phyloP scores from a whole-genome alignment of 2,888 invertebrate genomes.

The Sisyra terminalis region DNA sequence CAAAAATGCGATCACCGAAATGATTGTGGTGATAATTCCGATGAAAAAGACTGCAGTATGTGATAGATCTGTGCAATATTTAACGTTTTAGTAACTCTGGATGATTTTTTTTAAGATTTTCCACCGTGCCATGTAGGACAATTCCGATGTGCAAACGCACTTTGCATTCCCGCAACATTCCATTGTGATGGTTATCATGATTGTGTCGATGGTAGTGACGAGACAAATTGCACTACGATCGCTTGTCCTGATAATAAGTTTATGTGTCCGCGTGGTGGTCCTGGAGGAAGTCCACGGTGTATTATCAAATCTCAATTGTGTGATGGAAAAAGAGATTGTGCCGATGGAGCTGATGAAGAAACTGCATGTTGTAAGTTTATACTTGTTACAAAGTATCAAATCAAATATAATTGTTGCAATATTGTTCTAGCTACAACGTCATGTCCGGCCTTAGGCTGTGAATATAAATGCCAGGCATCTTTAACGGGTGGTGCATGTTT shows the following conservation, averaged over 20 bases:
- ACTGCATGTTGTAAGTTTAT: conserved; percentile 67
- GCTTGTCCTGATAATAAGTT: conserved; percentile 84
- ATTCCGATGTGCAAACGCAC: conserved; percentile 81
- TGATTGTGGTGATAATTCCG: conserved; percentile 82
- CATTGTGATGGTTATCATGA: conserved; percentile 79
- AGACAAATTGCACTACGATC: conserved; percentile 71
- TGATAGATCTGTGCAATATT: conserved; percentile 16
- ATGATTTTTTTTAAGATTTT: conserved; percentile 44
- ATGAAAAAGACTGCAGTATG: conserved; percentile 80
- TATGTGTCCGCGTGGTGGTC: conserved; percentile 64
- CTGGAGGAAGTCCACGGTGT: conserved; percentile 63
- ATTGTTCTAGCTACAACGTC: conserved; percentile 49
- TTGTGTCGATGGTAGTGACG: conserved; percentile 84
- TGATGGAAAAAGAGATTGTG: conserved; percentile 80
- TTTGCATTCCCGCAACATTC: conserved; percentile 80
- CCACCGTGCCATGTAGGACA: conserved; percentile 79
- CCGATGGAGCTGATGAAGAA: conserved; percentile 81
- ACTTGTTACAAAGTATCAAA: background rate
- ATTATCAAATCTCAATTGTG: conserved; percentile 78
- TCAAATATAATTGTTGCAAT: conserved; percentile 10
- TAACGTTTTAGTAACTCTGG: background rate
- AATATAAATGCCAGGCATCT: conserved; percentile 82
- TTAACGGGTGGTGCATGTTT: conserved; percentile 79
- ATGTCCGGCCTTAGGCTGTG: conserved; percentile 75
- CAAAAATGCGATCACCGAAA: conserved; percentile 77